Base-by-base conservation (phyloP, 2,888 invertebrate species). In the Nymphalis c-album region DNA sequence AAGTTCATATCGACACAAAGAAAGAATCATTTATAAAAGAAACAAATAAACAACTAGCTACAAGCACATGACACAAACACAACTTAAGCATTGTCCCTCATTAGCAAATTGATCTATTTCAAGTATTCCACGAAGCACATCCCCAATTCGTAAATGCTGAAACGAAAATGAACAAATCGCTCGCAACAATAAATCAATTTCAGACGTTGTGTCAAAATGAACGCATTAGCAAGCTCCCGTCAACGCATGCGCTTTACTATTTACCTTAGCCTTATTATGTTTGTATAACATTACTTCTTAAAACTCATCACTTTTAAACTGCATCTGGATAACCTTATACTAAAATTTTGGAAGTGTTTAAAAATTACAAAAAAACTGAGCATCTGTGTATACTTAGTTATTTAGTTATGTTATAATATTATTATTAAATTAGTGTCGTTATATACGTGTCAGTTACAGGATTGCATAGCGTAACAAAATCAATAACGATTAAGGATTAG, bases 141-240 rank as follows among this genome's bases (percentile, higher is more conserved):
- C 47, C 17, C 35, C 31, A 16, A 18, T 22, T n/a, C 26, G 35
- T 22, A 46, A 35, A 53, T 50, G 63, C 60, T 61, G 31, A 48
- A 70, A 59, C 69, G 60, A 71, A 71, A 63, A 51, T 7, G 65
- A 72, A 57, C 60, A 60, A 69, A 67, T 10, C 59, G 53, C 20
- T 67, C 61, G 64, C 66, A 71, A 65, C 68, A 60, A 75, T 74
- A 73, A 76, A 75, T 75, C 74, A 76, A 71, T 74, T 74, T 72
- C 68, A 71, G 64, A 51, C 58, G 58, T 60, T 65, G 71, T 71
- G 74, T 75, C 76, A 74, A 74, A 71, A 64, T 57, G 65, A 71
- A 45, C 65, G 72, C 73, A 73, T 75, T 73, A 73, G 70, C 70
- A 31, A 50, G 64, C 67, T 31, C 53, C 67, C 47, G 40, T 60